Conservation (phyloP, 2,113 vertebrate species). For the Sorex araneus region DNA sequence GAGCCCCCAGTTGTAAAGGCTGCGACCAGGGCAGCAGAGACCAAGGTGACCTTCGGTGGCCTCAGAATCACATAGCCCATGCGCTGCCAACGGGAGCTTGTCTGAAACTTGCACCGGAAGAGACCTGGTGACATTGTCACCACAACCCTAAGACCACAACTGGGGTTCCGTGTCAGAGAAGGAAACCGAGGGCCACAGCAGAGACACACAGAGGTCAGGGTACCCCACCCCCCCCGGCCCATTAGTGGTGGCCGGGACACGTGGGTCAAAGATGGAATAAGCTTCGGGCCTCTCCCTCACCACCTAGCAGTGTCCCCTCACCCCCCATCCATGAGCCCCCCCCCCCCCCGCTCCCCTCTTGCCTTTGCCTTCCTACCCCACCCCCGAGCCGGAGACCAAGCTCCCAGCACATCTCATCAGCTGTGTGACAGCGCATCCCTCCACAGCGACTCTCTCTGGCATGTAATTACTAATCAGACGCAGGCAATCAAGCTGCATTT, state of each 20-base stretch:
- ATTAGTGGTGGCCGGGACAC: neutral
- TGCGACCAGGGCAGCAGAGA: neutral
- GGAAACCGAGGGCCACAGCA: neutral
- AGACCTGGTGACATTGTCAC: neutral
- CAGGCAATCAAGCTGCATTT: slow-evolving; percentile 85
- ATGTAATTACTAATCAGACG: slow-evolving; percentile 88
- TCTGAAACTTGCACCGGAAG: neutral
- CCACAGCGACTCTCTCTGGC: neutral
- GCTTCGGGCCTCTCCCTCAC: too few species aligned
- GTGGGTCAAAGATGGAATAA: neutral
- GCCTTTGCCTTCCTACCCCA: neutral
- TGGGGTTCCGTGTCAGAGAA: neutral
- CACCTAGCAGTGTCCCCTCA: neutral
- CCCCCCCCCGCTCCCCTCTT: neutral
- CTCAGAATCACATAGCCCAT: neutral
- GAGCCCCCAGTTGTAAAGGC: too few species aligned
- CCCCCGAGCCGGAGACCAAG: neutral
- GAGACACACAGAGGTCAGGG: neutral
- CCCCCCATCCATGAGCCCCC: neutral
- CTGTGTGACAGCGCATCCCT: slow-evolving; percentile 53
- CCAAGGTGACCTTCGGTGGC: neutral
- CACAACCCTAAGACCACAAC: neutral
- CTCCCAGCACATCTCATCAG: slow-evolving; percentile 54
- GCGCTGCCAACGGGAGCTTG: neutral
- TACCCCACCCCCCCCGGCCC: neutral